phyloP scores from a whole-genome alignment of 2,888 invertebrate species.

The Eristalinus sepulchralis region DNA sequence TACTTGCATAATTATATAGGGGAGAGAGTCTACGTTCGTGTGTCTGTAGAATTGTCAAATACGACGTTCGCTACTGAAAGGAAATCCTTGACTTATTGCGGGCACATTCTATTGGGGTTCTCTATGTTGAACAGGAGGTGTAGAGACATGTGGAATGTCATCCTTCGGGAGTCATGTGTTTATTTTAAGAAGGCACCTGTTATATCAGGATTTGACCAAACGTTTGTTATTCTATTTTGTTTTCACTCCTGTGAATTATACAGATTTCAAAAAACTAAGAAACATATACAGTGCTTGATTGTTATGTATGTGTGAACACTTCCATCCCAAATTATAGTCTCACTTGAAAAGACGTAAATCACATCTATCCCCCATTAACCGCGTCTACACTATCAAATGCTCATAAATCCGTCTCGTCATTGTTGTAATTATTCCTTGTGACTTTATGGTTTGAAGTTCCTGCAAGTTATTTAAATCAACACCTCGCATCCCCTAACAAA shows the following conservation, averaged over 20 bases:
- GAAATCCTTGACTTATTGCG: background rate
- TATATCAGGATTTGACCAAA: background rate
- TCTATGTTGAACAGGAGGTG: background rate
- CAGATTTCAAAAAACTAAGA: no score
- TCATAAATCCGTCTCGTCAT: slow-evolving; percentile 41
- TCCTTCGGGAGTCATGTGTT: slow-evolving; percentile 5
- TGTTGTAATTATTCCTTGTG: slow-evolving; percentile 20
- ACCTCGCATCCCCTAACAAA: slow-evolving; percentile 41
- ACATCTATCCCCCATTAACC: slow-evolving; percentile 1
- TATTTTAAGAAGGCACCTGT: slow-evolving; percentile 14
- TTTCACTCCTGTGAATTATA: no score
- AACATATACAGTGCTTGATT: background rate
- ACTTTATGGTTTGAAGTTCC: slow-evolving; percentile 25
- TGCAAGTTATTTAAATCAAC: slow-evolving; percentile 47
- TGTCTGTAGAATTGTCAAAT: background rate
- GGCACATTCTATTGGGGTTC: background rate
- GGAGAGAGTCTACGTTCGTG: background rate
- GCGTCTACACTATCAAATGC: slow-evolving; percentile 30
- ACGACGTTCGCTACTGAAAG: background rate
- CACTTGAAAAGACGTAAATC: slow-evolving; percentile 12
- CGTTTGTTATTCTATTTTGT: background rate
- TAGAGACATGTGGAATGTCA: background rate
- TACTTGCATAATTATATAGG: slow-evolving; percentile 21
- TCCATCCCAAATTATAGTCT: background rate
- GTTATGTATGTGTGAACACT: background rate